Evolutionary conservation across 2,113 vertebrate genomes (phyloP), one percentile per base, ranked within the genome.

Genomic region (Maccullochella peelii): DNA sequence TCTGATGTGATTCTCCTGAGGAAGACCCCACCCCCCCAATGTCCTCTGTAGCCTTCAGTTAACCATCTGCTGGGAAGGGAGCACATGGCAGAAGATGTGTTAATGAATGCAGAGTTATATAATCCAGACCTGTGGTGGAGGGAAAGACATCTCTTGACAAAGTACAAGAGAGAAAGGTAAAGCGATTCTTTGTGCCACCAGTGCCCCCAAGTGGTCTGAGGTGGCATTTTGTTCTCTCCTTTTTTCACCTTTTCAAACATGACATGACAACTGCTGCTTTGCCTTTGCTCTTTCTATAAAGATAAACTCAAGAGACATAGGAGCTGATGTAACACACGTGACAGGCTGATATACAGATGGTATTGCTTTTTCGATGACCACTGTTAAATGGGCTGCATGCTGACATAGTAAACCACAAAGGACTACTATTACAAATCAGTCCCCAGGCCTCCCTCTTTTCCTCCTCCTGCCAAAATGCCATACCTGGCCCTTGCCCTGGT

Each of bases 131-230:
- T 85, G 74, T 83, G 72, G 82, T 62, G 62, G 65, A 71, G 65
- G 71, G 38, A 40, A 23, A 74, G 69, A 68, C 33, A 63, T 81
- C 73, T 52, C 68, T 71, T 77, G 50, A 77, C 61, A 40, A 30
- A 86, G 58, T 62, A 47, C 15, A 63, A 63, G 49, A 61, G 49
- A 52, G 65, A 54, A 33, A 50, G 49, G 33, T 50, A 14, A 65
- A 58, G 20, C 25, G 18, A 33, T 83, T 88, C 6, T 77, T 91
- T 93, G 89, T 89, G 72, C 73, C 89, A 82, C 84, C 25, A 95
- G 87, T 95, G 94, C 94, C 95, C 92, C 93, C 95, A 93, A 88
- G 93, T 95, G 95, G 91, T 42, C 14, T 0, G 3, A 20, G 4
- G 20, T 42, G 12, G 88, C 42, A 90, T 30, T 25, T 58, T 49